Base-by-base conservation (phyloP, 2,113 vertebrate species). In the Eidolon helvum region DNA sequence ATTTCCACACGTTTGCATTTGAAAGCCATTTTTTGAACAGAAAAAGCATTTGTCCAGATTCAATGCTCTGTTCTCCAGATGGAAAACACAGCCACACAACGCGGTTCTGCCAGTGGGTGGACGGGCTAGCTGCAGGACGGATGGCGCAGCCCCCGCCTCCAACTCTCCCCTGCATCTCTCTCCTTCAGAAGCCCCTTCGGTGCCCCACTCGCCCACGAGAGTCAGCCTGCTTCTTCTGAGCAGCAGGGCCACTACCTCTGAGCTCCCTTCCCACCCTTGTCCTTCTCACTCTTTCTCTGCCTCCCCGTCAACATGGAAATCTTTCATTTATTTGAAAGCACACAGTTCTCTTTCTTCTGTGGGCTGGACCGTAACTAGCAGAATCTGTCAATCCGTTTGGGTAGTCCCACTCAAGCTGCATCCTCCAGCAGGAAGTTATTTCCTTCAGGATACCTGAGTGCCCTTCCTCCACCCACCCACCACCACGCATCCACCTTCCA, bases 61-160 rank as follows among this genome's bases (percentile, higher is more conserved):
- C 69, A 21, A 2, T 9, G 1, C 12, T 65, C 45, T 48, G 75
- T 35, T 35, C 26, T 77, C 68, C 40, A 68, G 43, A 63, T 45
- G 30, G 35, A 75, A 75, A 86, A 5, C 12, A 69, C 16, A 40
- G 50, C 50, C 50, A 50, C 38, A 57, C 24, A 30, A 11, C 40
- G 10, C 0, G 12, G 7, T 9, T 74, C 38, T 45, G 33, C 26
- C 50, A 2, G 38, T 5, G 21, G 11, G n/a, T 26, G 12, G 24
- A 45, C 11, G 8, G 15, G 30, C 28, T 33, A 10, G 19, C n/a
- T 35, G 33, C 40, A 24, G 4, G 8, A 1, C 9, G 40, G 48
- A 15, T 1, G 3, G 14, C 33, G 16, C 5, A 4, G 18, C 26
- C 69, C n/a, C 5, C 4, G 59, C 65, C 35, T 57, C 55, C 79